Evolutionary conservation across 35 echinoderm and acorn worm genomes (phyloP), one percentile per base, ranked within the genome.

Genomic region (Apostichopus californicus): DNA sequence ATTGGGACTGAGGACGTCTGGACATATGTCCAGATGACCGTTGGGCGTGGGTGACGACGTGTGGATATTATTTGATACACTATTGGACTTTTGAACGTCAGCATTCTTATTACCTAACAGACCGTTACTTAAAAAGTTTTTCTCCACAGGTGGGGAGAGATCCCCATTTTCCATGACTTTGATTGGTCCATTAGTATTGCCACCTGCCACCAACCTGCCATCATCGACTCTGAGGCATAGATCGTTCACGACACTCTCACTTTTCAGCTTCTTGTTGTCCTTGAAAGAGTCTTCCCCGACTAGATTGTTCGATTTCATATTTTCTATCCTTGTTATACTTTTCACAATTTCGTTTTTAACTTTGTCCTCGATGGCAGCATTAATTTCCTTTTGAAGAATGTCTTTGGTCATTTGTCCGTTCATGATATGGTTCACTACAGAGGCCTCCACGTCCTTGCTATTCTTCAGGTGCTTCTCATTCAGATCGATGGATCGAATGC

Each of bases 391-490:
- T 24, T 91, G 60, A 5, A 89, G 57, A n/a, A 89, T 65, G 52
- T 71, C 86, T 54, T 89, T 73, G 14, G 72, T 78, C 77, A 91
- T 91, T 79, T 77, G 72, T 20, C 92, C 92, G 55, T 94, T 94
- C 57, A 94, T 89, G 71, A 94, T 60, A 68, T 94, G 85, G 75
- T 94, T 94, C 22, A 77, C 73, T 7, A 58, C 80, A 9, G 56
- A 28, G 15, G 81, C 77, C 84, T 93, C 77, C 12, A 88, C 70
- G 28, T 86, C 65, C 3, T 56, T 65, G 4, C 55, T 24, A 85
- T 86, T 46, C 1, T 17, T 73, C 18, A 90, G 56, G 11, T 79
- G 28, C 59, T 91, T 91, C 89, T 91, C 73, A 17, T 79, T 79
- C n/a, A 91, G 5, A 55, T 78, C 52, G 77, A 56, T 79, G 5